Percentiles rank a stretch among this genome's conserved stretches.
These are phyloP conservation scores for Neosilurus hyrtlii DNA, from an alignment of 2,797 vertebrate genomes.

Conservation along the genomic window DNA sequence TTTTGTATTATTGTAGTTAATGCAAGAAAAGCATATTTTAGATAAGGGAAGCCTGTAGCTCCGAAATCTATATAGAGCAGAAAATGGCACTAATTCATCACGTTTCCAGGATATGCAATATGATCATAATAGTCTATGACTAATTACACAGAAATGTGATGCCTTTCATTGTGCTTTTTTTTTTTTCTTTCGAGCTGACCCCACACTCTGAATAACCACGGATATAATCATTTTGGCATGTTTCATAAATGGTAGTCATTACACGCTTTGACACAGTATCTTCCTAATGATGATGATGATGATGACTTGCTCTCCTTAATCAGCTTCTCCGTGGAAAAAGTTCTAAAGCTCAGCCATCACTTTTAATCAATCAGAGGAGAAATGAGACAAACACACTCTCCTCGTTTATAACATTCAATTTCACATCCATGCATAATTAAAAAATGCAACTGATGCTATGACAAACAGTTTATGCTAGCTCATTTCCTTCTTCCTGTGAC, in stretches of 20 bases:
- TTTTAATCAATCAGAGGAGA: constrained; percentile 22
- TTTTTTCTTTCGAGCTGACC: background rate
- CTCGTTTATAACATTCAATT: constrained; percentile 28
- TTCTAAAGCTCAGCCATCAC: constrained; percentile 14
- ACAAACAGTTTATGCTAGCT: constrained; percentile 41
- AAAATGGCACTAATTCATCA: background rate
- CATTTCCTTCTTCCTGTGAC: background rate
- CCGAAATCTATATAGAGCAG: no score
- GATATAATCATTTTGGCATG: background rate
- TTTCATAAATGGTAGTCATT: constrained; percentile 43
- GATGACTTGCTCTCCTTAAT: constrained; percentile 31
- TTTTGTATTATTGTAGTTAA: background rate
- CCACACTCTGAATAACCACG: background rate
- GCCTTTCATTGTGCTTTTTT: background rate
- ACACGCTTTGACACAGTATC: constrained; percentile 18
- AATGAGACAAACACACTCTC: constrained; percentile 35
- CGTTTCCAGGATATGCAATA: background rate
- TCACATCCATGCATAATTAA: constrained; percentile 39
- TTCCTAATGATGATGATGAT: constrained; percentile 32
- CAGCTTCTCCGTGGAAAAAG: background rate
- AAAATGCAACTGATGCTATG: constrained; percentile 5
- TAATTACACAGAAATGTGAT: constrained; percentile 4
- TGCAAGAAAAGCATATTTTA: background rate
- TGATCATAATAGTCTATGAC: background rate
- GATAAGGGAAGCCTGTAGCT: background rate